Percentiles rank a stretch among this genome's conserved stretches.
These are phyloP conservation scores for Orchesella flavescens DNA, from an alignment of 2,888 invertebrate genomes.

Conservation along the genomic window DNA sequence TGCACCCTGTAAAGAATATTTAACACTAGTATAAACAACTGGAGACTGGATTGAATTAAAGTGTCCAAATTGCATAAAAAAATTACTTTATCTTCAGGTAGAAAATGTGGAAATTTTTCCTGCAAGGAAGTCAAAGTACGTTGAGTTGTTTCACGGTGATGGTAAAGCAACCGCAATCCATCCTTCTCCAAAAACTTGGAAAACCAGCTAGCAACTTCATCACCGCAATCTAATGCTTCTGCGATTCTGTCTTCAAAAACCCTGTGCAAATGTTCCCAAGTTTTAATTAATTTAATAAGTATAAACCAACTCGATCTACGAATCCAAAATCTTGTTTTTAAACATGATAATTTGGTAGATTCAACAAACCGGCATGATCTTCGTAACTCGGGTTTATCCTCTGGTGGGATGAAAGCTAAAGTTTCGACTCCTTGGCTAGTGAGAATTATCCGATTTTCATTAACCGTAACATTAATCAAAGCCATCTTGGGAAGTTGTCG, in stretches of 20 bases:
- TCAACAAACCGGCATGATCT: constrained; percentile 56
- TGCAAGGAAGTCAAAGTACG: constrained; percentile 61
- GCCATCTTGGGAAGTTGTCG: constrained; percentile 69
- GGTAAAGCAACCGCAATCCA: constrained; percentile 66
- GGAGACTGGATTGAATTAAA: too few species aligned
- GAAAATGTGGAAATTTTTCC: constrained; percentile 68
- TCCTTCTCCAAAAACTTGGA: constrained; percentile 69
- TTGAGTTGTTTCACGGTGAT: constrained; percentile 63
- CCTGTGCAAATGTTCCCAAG: constrained; percentile 60
- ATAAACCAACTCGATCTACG: neutral
- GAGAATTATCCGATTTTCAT: constrained; percentile 68
- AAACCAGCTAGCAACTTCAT: constrained; percentile 75
- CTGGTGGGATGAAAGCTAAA: constrained; percentile 67
- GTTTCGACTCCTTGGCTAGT: constrained; percentile 60
- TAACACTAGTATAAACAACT: too few species aligned
- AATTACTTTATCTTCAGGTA: constrained; percentile 65
- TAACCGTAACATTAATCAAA: constrained; percentile 63
- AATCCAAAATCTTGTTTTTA: neutral
- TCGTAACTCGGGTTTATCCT: constrained; percentile 49
- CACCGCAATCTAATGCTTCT: constrained; percentile 75
- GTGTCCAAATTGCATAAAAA: too few species aligned
- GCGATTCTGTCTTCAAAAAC: constrained; percentile 73
- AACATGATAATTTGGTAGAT: neutral
- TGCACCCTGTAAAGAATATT: constrained; percentile 62
- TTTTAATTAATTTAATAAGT: neutral